Evolutionary conservation across 2,113 vertebrate genomes (phyloP).

Genomic region (Ceyx cyanopectus): DNA sequence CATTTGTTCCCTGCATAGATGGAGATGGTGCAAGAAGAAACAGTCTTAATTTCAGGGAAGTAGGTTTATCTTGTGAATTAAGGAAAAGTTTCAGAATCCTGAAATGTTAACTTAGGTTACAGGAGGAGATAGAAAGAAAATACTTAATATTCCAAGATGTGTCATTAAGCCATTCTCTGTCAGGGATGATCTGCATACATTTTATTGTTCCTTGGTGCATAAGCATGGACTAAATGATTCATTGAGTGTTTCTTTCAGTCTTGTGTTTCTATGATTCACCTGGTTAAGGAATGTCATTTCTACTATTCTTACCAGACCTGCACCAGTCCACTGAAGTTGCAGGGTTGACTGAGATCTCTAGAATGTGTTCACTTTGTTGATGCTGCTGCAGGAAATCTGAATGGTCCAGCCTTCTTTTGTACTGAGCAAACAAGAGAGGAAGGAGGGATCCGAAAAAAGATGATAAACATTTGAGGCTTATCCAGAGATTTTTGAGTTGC

Average conservation of each 20-base stretch:
- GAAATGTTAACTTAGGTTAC: background rate
- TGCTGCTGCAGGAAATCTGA: background rate
- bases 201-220: background rate
- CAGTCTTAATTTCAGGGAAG: background rate
- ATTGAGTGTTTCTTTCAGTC: background rate
- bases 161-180: background rate
- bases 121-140: background rate
- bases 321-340: background rate
- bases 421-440: background rate
- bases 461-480: background rate
- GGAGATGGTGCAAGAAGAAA: background rate
- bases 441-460: background rate
- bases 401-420: background rate
- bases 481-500: background rate
- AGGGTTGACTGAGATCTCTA: fast-evolving
- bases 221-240: background rate
- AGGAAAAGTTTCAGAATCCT: background rate
- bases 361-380: background rate
- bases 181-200: background rate
- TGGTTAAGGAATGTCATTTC: background rate
- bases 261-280: background rate
- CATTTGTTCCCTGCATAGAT: background rate
- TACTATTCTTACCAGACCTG: background rate
- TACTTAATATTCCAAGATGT: background rate
- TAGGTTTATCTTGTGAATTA: background rate